Conservation (phyloP, 2,888 invertebrate genomes). For the Tipula lateralis region DNA sequence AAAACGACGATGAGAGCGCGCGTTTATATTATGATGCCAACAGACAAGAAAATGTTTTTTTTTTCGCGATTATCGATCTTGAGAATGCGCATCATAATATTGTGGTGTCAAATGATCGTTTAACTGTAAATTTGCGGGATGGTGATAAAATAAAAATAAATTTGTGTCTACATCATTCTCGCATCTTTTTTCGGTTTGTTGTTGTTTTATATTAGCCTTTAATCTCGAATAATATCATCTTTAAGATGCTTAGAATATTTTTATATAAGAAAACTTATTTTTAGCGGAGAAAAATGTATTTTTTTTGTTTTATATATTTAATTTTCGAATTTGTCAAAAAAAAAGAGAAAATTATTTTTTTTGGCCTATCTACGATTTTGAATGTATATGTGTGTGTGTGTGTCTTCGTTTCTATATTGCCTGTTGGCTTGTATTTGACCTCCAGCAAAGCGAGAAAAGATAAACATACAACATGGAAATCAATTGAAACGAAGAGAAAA, state of each 20-base stretch:
- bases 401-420: background rate
- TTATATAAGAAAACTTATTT: slow-evolving; percentile 13
- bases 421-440: background rate
- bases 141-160: background rate
- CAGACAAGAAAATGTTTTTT: background rate
- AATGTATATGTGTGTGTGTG: background rate
- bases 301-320: background rate
- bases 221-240: slow-evolving; percentile 1
- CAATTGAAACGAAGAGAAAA: background rate
- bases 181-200: background rate
- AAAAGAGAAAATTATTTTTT: background rate
- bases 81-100: background rate
- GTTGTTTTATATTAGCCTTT: background rate
- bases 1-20: background rate
- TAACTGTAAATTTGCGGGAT: background rate
- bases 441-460: background rate
- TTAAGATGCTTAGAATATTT: slow-evolving; percentile 24
- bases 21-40: background rate
- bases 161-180: background rate
- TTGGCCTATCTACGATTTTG: no score
- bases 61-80: background rate
- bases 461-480: background rate
- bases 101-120: background rate
- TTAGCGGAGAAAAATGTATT: background rate
- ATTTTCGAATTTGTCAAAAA: background rate